Conservation (phyloP, 2,797 vertebrate genomes). For the Eulemur rubriventer region DNA sequence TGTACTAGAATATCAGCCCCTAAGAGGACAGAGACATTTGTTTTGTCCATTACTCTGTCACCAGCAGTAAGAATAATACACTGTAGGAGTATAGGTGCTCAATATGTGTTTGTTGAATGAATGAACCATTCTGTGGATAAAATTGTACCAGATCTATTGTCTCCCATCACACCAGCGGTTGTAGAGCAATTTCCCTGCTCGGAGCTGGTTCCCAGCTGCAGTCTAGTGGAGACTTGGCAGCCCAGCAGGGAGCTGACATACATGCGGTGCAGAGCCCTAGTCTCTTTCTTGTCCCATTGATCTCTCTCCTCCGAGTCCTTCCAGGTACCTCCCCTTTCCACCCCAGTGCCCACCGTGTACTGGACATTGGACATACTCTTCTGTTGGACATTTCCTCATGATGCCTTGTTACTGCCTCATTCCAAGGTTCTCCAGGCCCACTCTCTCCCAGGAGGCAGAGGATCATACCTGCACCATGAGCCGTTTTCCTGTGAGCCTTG, state of each 20-base stretch:
- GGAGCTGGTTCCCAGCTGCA: background rate
- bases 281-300: background rate
- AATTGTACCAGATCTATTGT: background rate
- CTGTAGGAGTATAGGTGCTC: background rate
- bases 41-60: background rate
- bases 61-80: background rate
- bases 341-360: background rate
- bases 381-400: background rate
- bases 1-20: background rate
- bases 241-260: background rate
- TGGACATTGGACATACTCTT: background rate
- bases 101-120: background rate
- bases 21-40: background rate
- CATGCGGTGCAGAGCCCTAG: background rate
- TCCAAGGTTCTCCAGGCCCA: background rate
- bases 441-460: background rate
- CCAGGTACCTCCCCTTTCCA: background rate
- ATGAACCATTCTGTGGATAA: background rate
- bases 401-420: background rate
- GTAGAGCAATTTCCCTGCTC: background rate
- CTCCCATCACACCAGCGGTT: background rate
- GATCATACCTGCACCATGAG: background rate
- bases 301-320: background rate
- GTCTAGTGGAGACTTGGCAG: background rate
- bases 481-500: background rate